phyloP scores from a whole-genome alignment of 2,888 invertebrate species.

The Tachystola acroxantha region DNA sequence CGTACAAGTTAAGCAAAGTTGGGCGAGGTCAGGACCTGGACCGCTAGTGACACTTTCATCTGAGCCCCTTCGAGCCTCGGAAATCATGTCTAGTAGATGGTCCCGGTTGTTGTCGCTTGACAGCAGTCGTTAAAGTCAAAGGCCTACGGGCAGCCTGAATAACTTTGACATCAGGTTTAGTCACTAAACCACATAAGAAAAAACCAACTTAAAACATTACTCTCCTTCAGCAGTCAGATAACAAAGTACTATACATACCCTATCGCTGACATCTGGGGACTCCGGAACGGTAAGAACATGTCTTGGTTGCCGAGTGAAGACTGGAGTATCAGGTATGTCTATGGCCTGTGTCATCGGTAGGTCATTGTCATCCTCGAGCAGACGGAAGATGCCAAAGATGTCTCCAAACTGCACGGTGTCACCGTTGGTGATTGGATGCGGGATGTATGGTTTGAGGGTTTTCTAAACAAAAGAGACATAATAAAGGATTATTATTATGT shows the following conservation, averaged over 20 bases:
- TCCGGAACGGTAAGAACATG: conserved; percentile 52
- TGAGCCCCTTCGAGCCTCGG: too few relatives aligned
- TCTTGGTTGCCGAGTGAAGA: conserved; percentile 28
- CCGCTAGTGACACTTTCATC: too few relatives aligned
- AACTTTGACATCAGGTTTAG: too few relatives aligned
- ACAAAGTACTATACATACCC: conserved; percentile 41
- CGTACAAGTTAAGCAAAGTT: too few relatives aligned
- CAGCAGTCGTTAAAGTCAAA: too few relatives aligned
- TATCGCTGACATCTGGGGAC: conserved; percentile 66
- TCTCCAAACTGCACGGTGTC: conserved; percentile 66
- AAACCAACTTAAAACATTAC: too few relatives aligned
- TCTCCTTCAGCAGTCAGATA: too few relatives aligned
- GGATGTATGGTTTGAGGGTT: conserved; percentile 52
- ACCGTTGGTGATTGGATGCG: conserved; percentile 50
- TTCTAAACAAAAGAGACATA: conserved; percentile 35
- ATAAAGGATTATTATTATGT: neutral
- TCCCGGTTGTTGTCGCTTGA: too few relatives aligned
- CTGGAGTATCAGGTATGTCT: conserved; percentile 57
- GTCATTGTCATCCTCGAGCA: conserved; percentile 49
- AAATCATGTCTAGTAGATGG: too few relatives aligned
- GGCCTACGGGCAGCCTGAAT: too few relatives aligned
- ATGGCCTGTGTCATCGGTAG: conserved; percentile 64
- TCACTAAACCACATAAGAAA: too few relatives aligned
- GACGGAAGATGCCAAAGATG: conserved; percentile 56
- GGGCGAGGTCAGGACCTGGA: too few relatives aligned